These are phyloP conservation scores for Isoperla grammatica DNA, from an alignment of 2,888 invertebrate genomes.

Conservation along the genomic window DNA sequence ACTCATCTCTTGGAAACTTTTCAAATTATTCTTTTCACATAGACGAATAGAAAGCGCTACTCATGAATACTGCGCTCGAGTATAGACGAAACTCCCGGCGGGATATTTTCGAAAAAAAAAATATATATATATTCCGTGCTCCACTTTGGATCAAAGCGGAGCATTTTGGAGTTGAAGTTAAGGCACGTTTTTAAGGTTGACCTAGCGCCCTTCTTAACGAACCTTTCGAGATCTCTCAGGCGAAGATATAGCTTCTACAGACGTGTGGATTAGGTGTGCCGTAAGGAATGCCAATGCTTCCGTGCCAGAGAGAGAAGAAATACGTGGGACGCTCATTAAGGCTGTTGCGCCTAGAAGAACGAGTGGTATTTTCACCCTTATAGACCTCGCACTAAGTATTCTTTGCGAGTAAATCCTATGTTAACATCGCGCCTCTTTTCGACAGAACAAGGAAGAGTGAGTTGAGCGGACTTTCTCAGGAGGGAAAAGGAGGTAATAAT, in stretches of 20 bases:
- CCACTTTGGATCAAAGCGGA: constrained; percentile 10
- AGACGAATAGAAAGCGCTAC: not conserved
- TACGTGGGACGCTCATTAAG: constrained; percentile 22
- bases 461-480: constrained; percentile 18
- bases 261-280: constrained; percentile 26
- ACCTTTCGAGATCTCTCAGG: constrained; percentile 25
- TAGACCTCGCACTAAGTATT: constrained; percentile 23
- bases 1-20: constrained; percentile 2
- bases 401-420: constrained; percentile 26
- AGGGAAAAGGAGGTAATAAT: constrained; percentile 19
- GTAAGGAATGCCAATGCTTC: constrained; percentile 25
- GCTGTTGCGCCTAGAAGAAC: constrained; percentile 22
- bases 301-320: constrained; percentile 4
- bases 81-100: not conserved
- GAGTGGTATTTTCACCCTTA: constrained; percentile 26
- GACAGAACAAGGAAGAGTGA: constrained; percentile 22
- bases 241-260: constrained; percentile 16
- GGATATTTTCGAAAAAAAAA: constrained; percentile 8
- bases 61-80: constrained; percentile 10
- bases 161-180: constrained; percentile 15
- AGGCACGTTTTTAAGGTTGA: constrained; percentile 27
- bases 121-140: constrained; percentile 2
- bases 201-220: constrained; percentile 27
- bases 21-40: constrained; percentile 12
- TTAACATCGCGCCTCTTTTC: constrained; percentile 21